A percentile compares a stretch with the other conserved stretches of the same genome.
Conservation (phyloP, 2,888 invertebrate genomes). For the Drosophila pegasa region DNA sequence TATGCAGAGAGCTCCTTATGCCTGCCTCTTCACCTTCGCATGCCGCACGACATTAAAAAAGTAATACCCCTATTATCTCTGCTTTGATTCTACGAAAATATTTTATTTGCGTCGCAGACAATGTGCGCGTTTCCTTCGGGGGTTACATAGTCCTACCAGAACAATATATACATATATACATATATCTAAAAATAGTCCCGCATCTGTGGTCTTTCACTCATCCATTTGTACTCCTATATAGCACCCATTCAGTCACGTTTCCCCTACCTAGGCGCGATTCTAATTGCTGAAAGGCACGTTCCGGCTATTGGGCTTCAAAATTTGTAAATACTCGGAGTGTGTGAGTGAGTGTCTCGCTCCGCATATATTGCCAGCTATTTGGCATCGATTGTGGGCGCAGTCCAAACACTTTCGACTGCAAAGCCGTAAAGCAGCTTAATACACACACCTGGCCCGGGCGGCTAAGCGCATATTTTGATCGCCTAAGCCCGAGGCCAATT, state of each 20-base stretch:
- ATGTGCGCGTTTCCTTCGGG: background rate
- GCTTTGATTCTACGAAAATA: background rate
- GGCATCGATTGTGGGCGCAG: constrained; percentile 8
- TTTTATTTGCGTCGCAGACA: constrained; percentile 3
- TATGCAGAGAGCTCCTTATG: too few relatives aligned
- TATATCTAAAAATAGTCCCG: background rate
- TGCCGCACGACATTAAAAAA: constrained; percentile 2
- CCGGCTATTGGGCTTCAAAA: background rate
- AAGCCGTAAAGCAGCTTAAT: constrained; percentile 56
- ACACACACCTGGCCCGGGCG: constrained; percentile 37
- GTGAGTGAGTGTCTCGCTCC: background rate
- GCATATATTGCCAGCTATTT: constrained; percentile 6
- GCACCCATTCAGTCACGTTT: constrained; percentile 8
- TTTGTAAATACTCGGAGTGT: background rate
- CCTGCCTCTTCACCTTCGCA: too few relatives aligned
- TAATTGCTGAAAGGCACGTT: constrained; percentile 14
- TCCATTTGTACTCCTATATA: background rate
- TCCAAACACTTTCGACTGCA: constrained; percentile 31
- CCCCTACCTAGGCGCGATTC: background rate
- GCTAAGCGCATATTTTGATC: constrained; percentile 15
- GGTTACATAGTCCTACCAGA: background rate
- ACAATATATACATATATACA: background rate
- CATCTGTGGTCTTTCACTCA: background rate
- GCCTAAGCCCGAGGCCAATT: constrained; percentile 18
- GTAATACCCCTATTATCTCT: constrained; percentile 1